A percentile compares a stretch with the other conserved stretches of the same genome.
These are phyloP conservation scores for Gephyroberyx darwinii DNA, from an alignment of 2,797 vertebrate species.

Conservation along the genomic window DNA sequence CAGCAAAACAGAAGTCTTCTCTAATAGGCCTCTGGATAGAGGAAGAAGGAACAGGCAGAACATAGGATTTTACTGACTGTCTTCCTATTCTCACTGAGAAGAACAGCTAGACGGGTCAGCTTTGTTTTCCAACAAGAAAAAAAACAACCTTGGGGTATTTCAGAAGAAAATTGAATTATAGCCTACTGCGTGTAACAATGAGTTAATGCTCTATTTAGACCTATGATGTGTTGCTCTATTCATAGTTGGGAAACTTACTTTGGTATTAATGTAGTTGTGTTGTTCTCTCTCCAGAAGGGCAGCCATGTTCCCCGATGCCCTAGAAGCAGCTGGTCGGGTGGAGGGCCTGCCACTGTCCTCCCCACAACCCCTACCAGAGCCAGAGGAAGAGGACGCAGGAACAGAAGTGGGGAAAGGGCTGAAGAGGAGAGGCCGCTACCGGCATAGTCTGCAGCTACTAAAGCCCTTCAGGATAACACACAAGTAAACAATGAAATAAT, in stretches of 20 bases:
- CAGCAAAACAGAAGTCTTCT: conserved; percentile 56
- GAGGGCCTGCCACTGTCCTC: conserved; percentile 80
- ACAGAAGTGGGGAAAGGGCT: conserved; percentile 43
- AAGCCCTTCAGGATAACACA: conserved; percentile 86
- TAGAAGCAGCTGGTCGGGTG: conserved; percentile 77
- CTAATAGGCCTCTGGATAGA: conserved; percentile 16
- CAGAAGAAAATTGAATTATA: not conserved
- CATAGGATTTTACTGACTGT: conserved; percentile 21
- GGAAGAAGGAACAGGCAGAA: not conserved
- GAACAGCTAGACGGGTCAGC: conserved; percentile 24
- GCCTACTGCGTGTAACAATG: not conserved
- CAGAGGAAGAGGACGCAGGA: conserved; percentile 72
- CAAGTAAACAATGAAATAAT: conserved; percentile 74
- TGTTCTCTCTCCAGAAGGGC: conserved; percentile 43
- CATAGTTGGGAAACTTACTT: not conserved
- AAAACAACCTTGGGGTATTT: not conserved
- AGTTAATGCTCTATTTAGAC: not conserved
- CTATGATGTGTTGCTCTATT: not conserved
- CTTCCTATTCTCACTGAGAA: conserved; percentile 4
- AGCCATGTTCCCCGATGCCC: conserved; percentile 79
- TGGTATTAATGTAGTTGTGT: not conserved
- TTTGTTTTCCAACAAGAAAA: not conserved
- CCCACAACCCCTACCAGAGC: conserved; percentile 65
- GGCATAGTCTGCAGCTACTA: conserved; percentile 82
- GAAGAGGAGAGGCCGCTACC: conserved; percentile 79